A percentile compares a stretch with the other conserved stretches of the same genome.
Conservation (phyloP, 2,888 invertebrate genomes). For the Helleia helle region DNA sequence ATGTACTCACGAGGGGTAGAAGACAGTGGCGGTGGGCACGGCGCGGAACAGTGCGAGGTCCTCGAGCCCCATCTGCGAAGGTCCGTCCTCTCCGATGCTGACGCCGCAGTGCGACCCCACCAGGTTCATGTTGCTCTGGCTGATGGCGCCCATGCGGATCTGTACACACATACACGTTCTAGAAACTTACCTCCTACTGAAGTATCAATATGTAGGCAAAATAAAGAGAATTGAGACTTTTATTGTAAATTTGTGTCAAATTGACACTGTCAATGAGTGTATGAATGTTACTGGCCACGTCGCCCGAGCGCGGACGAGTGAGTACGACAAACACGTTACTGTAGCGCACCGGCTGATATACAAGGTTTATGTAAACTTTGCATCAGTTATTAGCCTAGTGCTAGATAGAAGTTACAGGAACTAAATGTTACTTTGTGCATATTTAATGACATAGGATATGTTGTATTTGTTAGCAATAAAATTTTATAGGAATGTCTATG, state of each 20-base stretch:
- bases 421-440: too few species aligned
- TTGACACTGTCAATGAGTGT: too few species aligned
- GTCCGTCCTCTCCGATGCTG: constrained; percentile 99
- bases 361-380: neutral
- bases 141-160: constrained; percentile 99
- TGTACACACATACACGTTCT: constrained; percentile 35
- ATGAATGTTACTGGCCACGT: constrained; percentile 28
- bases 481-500: too few species aligned
- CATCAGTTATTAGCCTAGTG: too few species aligned
- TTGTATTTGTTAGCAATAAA: too few species aligned
- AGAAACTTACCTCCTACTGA: too few species aligned
- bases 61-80: constrained; percentile 99
- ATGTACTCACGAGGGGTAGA: constrained; percentile 77
- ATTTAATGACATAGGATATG: too few species aligned
- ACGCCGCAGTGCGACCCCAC: constrained; percentile 98
- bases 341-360: constrained; percentile 19
- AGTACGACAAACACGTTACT: constrained; percentile 28
- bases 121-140: constrained; percentile 97
- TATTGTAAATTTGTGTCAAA: too few species aligned
- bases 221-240: too few species aligned
- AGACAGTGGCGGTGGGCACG: constrained; percentile 86
- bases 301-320: constrained; percentile 30
- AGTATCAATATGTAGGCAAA: too few species aligned
- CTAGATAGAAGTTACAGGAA: too few species aligned
- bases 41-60: constrained; percentile 96